Evolutionary conservation across 2,113 vertebrate genomes (phyloP).

Genomic region (Grantiella picta): DNA sequence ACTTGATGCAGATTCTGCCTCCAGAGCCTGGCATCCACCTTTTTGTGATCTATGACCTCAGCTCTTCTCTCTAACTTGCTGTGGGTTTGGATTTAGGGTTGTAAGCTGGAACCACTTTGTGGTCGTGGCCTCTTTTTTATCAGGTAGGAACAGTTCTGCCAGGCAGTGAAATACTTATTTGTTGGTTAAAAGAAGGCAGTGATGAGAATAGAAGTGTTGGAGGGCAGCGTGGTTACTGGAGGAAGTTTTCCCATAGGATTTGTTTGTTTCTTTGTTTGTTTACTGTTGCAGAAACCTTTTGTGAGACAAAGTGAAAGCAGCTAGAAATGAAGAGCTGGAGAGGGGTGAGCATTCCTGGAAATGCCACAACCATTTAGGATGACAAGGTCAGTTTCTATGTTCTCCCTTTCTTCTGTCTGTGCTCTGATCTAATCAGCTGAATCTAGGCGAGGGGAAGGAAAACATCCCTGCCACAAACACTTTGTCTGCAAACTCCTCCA

Average conservation of each 20-base stretch:
- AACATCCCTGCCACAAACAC: slow-evolving; percentile 16
- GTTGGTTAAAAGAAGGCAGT: not conserved
- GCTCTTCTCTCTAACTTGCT: not conserved
- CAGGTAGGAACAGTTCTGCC: not conserved
- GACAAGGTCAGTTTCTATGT: slow-evolving; percentile 36
- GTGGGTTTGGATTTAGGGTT: not conserved
- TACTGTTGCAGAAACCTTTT: slow-evolving; percentile 16
- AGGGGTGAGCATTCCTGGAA: not conserved
- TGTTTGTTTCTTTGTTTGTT: not conserved
- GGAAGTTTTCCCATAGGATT: not conserved
- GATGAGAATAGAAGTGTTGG: not conserved
- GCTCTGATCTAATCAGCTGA: slow-evolving; percentile 21
- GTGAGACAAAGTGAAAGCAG: not conserved
- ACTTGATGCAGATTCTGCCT: not conserved
- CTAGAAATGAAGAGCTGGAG: not conserved
- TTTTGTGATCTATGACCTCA: not conserved
- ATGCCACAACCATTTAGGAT: slow-evolving; percentile 47
- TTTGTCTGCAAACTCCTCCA: not conserved
- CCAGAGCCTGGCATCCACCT: not conserved
- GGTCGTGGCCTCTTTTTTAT: not conserved
- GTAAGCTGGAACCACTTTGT: not conserved
- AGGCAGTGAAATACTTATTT: not conserved
- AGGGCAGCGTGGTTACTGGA: not conserved
- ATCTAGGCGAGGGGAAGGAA: not conserved
- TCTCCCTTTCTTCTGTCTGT: slow-evolving; percentile 21